Percentiles rank a stretch among this genome's conserved stretches.
Evolutionary conservation across 2,888 invertebrate genomes (phyloP).

Genomic region (Cryptus viduatorius): DNA sequence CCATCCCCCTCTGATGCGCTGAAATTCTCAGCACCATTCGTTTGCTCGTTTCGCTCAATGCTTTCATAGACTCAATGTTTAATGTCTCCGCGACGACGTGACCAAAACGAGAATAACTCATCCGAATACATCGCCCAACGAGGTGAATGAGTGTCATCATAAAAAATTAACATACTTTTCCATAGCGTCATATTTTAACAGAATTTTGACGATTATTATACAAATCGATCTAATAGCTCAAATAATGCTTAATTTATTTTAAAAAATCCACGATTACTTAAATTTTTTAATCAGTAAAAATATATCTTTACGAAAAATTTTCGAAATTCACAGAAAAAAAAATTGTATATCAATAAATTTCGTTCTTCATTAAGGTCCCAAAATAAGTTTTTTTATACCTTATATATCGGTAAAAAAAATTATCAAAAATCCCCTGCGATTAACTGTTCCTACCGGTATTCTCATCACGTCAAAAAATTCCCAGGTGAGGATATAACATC

Average conservation of each 20-base stretch:
- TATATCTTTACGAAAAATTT: no score
- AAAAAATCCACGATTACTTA: no score
- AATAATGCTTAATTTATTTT: background rate
- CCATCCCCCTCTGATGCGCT: background rate
- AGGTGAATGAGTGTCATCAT: constrained; percentile 25
- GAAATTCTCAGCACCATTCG: constrained; percentile 32
- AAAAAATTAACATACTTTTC: constrained; percentile 17
- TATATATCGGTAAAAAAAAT: no score
- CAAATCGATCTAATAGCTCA: background rate
- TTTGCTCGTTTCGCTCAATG: background rate
- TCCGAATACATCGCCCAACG: constrained; percentile 27
- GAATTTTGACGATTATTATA: background rate
- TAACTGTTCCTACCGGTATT: no score
- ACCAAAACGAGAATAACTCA: constrained; percentile 39
- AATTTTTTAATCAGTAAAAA: no score
- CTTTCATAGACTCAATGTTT: constrained; percentile 36
- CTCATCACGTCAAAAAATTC: no score
- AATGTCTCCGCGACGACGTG: constrained; percentile 28
- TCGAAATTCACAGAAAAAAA: no score
- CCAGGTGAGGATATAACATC: no score
- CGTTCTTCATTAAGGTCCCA: no score
- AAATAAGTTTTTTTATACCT: no score
- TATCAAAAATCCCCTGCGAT: no score
- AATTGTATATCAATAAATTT: no score
- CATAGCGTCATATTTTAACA: background rate